Conservation (phyloP, 2,888 invertebrate species). For the Sminthurides aquaticus region DNA sequence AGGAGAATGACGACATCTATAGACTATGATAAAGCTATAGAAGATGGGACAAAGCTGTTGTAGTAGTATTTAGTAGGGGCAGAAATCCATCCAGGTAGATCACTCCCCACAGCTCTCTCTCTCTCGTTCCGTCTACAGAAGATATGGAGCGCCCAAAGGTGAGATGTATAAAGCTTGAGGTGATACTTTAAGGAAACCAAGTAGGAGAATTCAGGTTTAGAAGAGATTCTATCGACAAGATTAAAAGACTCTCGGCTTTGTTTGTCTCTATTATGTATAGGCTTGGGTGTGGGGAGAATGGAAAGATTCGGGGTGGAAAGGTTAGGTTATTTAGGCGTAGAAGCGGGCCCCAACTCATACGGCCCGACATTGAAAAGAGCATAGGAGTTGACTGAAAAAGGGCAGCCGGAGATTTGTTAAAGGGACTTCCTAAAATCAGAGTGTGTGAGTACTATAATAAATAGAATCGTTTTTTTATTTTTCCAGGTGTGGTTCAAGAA, state of each 20-base stretch:
- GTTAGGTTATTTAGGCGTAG: not conserved
- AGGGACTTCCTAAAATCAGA: not conserved
- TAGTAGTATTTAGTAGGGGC: not conserved
- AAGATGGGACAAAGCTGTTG: not conserved
- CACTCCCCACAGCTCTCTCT: too few species aligned
- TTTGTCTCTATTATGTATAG: too few species aligned
- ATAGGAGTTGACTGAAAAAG: not conserved
- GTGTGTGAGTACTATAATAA: not conserved
- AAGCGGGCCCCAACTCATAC: not conserved
- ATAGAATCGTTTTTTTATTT: not conserved
- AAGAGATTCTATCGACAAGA: not conserved
- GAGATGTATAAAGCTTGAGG: too few species aligned
- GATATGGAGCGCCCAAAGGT: too few species aligned
- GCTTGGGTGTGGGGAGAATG: too few species aligned
- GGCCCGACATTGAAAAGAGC: too few species aligned
- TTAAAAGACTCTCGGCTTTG: not conserved
- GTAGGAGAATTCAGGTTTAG: not conserved
- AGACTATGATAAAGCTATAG: not conserved
- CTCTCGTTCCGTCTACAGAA: too few species aligned
- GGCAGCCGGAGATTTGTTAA: not conserved
- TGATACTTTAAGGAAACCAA: too few species aligned
- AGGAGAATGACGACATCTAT: not conserved
- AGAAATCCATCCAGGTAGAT: not conserved
- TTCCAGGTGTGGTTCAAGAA: slow-evolving; percentile 18
- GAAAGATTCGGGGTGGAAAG: not conserved